These are phyloP conservation scores for Entomobrya multifasciata DNA, from an alignment of 2,888 invertebrate species.

Conservation along the genomic window DNA sequence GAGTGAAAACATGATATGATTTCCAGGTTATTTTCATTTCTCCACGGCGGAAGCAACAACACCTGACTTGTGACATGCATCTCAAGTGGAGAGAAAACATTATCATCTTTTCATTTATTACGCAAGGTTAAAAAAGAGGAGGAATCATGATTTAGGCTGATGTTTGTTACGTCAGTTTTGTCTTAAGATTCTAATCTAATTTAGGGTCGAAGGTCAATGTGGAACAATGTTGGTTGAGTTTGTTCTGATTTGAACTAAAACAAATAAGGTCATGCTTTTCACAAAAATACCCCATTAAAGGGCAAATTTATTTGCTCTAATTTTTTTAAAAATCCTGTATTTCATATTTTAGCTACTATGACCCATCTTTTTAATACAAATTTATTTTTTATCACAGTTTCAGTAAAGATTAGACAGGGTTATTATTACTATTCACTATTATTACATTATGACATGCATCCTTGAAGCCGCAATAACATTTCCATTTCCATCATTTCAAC, in stretches of 20 bases:
- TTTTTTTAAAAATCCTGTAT: no score
- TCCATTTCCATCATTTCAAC: not conserved
- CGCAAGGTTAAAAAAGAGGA: no score
- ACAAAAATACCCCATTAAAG: no score
- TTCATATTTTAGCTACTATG: no score
- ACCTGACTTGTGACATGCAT: not conserved
- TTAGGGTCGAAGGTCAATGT: no score
- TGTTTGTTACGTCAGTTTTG: no score
- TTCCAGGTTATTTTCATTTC: not conserved
- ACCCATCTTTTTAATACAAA: not conserved
- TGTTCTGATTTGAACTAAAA: no score
- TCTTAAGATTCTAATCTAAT: no score
- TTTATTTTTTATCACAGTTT: not conserved
- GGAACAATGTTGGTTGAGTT: no score
- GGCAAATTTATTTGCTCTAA: no score
- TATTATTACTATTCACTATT: not conserved
- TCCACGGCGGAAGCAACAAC: not conserved
- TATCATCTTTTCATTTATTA: constrained; percentile 1
- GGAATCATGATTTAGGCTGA: no score
- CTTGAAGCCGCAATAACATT: constrained; percentile 29
- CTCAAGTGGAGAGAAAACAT: not conserved
- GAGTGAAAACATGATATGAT: not conserved
- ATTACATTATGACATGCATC: constrained; percentile 39
- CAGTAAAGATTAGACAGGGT: not conserved
- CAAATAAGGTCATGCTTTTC: no score